Percentiles rank a stretch among this genome's conserved stretches.
phyloP scores from a whole-genome alignment of 2,888 invertebrate genomes.

The Serrognathus titanus region DNA sequence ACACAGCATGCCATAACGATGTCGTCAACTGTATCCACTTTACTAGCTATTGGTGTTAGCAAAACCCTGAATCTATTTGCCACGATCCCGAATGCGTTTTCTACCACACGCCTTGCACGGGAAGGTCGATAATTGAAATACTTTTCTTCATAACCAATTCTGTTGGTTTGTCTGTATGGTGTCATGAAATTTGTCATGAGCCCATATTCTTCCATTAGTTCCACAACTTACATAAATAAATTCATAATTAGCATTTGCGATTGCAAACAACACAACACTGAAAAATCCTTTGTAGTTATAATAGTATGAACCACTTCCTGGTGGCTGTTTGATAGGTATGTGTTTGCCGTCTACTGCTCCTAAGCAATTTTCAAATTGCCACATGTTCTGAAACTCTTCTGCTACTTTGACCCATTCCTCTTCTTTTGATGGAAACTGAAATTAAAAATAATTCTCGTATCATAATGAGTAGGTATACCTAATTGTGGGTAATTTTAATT shows the following conservation, averaged over 20 bases:
- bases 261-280: background rate
- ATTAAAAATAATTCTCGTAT: background rate
- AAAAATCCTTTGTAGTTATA: slow-evolving; percentile 1
- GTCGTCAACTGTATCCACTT: slow-evolving; percentile 17
- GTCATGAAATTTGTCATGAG: slow-evolving; percentile 10
- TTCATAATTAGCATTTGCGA: slow-evolving; percentile 12
- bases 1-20: slow-evolving; percentile 26
- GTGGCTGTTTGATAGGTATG: slow-evolving; percentile 8
- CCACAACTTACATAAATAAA: slow-evolving; percentile 29
- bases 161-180: slow-evolving; percentile 2
- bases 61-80: slow-evolving; percentile 22
- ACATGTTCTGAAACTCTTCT: slow-evolving; percentile 18
- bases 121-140: slow-evolving; percentile 27
- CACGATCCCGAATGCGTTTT: slow-evolving; percentile 30
- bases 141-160: background rate
- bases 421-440: too few relatives aligned
- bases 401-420: slow-evolving; percentile 16
- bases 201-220: slow-evolving; percentile 26
- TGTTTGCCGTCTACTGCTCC: slow-evolving; percentile 23
- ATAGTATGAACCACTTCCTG: slow-evolving; percentile 2
- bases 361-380: slow-evolving; percentile 23
- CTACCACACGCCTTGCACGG: slow-evolving; percentile 22
- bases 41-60: slow-evolving; percentile 9
- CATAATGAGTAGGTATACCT: background rate
- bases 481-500: too few relatives aligned